These are phyloP conservation scores for Lucifuga dentata DNA, from an alignment of 2,113 vertebrate genomes.

Conservation along the genomic window DNA sequence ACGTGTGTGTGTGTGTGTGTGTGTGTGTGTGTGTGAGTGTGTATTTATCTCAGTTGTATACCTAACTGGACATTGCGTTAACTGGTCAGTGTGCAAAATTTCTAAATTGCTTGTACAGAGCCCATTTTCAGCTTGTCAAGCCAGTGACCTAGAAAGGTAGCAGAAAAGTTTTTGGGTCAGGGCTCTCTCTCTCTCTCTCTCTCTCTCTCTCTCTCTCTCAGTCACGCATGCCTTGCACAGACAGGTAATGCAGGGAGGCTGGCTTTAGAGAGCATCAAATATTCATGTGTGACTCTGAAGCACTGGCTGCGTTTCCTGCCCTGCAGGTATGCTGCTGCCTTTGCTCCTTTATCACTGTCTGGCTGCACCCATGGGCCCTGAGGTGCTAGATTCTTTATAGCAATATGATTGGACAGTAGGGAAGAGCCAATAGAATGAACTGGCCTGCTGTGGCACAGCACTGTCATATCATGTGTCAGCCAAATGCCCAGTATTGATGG, in stretches of 20 bases:
- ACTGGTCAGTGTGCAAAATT: constrained; percentile 1
- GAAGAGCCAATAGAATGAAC: constrained; percentile 22
- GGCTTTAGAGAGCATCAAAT: constrained; percentile 74
- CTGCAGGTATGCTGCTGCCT: constrained; percentile 43
- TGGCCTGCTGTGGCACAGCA: constrained; percentile 10
- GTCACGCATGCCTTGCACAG: not conserved
- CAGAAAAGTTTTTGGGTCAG: constrained; percentile 54
- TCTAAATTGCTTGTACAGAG: constrained; percentile 20
- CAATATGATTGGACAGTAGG: constrained; percentile 23
- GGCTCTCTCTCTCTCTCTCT: constrained; percentile 17
- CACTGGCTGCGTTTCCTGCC: constrained; percentile 49
- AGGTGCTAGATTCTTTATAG: constrained; percentile 30
- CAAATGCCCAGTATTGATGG: constrained; percentile 26
- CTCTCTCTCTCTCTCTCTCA: constrained; percentile 21
- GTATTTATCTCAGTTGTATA: constrained; percentile 7
- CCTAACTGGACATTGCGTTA: constrained; percentile 24
- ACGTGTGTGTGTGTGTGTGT: not conserved
- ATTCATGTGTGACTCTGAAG: constrained; percentile 73
- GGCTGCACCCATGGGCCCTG: constrained; percentile 17
- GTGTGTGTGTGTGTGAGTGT: not conserved
- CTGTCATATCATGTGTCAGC: constrained; percentile 38
- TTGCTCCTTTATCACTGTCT: constrained; percentile 55
- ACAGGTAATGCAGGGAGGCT: constrained; percentile 53
- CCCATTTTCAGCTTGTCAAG: constrained; percentile 28
- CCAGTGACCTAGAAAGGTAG: constrained; percentile 50